Percentiles rank a stretch among this genome's conserved stretches.
Conservation (phyloP, 2,888 invertebrate species). For the Eurytoma adleriae region DNA sequence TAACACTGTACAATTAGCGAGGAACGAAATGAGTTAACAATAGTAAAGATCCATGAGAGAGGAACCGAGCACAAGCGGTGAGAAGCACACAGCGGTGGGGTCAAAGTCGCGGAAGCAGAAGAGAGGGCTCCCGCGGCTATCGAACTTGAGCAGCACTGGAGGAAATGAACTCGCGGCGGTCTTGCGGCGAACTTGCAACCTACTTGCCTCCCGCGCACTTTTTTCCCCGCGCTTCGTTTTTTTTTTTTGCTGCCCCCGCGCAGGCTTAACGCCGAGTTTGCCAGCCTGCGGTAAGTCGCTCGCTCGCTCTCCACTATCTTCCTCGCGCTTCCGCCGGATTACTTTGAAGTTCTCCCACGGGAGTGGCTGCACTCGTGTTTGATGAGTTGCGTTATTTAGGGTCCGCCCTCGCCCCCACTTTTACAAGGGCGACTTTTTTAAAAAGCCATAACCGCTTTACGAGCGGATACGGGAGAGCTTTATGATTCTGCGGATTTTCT, state of each 20-base stretch:
- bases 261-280: not conserved
- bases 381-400: not conserved
- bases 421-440: not conserved
- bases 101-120: no score
- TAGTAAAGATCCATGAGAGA: no score
- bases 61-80: no score
- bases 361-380: not conserved
- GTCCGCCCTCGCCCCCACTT: not conserved
- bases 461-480: constrained; percentile 5
- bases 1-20: no score
- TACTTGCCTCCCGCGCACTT: not conserved
- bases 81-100: no score
- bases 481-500: constrained; percentile 14
- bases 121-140: not conserved
- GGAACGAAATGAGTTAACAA: no score
- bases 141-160: not conserved
- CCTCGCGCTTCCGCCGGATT: not conserved
- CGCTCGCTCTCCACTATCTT: not conserved
- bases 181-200: no score
- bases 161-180: not conserved
- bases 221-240: not conserved
- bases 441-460: constrained; percentile 16
- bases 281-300: not conserved
- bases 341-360: constrained; percentile 17
- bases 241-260: no score